phyloP scores from a whole-genome alignment of 1,140 invertebrate species.

The Fopius arisanus region DNA sequence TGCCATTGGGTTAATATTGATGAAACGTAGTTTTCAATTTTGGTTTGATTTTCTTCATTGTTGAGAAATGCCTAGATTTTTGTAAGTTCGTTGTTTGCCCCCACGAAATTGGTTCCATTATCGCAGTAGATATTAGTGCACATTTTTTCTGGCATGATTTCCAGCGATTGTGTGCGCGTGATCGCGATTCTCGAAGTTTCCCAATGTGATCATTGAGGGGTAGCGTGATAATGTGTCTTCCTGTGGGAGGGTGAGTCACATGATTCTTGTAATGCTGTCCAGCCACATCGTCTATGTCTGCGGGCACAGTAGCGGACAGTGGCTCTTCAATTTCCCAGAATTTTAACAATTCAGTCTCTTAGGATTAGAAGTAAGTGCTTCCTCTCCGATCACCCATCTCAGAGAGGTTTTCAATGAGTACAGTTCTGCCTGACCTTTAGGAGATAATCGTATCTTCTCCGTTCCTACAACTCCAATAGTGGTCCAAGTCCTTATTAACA shows the following conservation, averaged over 20 bases:
- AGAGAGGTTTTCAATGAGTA: conserved; percentile 33
- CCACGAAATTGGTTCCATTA: too few relatives aligned
- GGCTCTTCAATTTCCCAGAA: background rate
- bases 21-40: too few relatives aligned
- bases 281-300: conserved; percentile 26
- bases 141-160: conserved; percentile 18
- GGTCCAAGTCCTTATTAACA: conserved; percentile 33
- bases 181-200: conserved; percentile 16
- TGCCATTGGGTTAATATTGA: too few relatives aligned
- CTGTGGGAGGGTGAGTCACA: conserved; percentile 29
- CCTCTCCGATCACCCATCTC: conserved; percentile 31
- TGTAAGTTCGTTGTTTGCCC: too few relatives aligned
- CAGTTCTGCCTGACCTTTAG: conserved; percentile 11
- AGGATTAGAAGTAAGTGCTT: background rate
- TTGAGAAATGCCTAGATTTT: too few relatives aligned
- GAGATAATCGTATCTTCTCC: conserved; percentile 27
- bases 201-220: conserved; percentile 36
- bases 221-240: conserved; percentile 39
- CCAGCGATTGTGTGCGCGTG: conserved; percentile 2
- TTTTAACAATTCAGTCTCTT: background rate
- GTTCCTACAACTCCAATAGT: conserved; percentile 34
- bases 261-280: conserved; percentile 39
- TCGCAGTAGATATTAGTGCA: too few relatives aligned
- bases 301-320: background rate
- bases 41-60: too few relatives aligned